phyloP scores from a whole-genome alignment of 2,797 vertebrate species.

The Anolis apletophallus region DNA sequence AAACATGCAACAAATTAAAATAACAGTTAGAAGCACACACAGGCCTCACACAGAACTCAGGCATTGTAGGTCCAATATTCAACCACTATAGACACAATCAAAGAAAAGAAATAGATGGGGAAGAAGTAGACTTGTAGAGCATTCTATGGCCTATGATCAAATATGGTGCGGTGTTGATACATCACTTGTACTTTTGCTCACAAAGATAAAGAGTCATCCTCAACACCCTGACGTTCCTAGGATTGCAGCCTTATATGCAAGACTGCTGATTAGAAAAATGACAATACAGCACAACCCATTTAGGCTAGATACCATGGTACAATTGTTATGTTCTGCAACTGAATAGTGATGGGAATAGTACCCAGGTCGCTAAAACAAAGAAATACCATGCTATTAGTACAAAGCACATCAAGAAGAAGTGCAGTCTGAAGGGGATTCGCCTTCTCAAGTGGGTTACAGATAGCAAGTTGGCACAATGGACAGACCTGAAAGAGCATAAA shows the following conservation, averaged over 20 bases:
- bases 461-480: neutral
- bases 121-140: constrained; percentile 33
- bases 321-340: neutral
- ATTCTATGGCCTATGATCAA: constrained; percentile 29
- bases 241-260: neutral
- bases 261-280: neutral
- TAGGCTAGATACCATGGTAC: neutral
- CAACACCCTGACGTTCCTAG: neutral
- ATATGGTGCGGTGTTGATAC: neutral
- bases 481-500: neutral
- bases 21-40: constrained; percentile 5
- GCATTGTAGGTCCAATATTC: neutral
- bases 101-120: constrained; percentile 52
- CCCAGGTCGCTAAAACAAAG: neutral
- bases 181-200: neutral
- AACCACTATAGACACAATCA: neutral
- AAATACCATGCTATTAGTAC: neutral
- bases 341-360: neutral
- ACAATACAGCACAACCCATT: neutral
- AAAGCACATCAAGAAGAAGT: neutral
- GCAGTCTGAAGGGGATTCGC: neutral
- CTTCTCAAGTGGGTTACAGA: neutral
- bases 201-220: constrained; percentile 13
- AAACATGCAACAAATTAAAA: constrained; percentile 65
- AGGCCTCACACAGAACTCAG: constrained; percentile 3